A percentile compares a stretch with the other conserved stretches of the same genome.
Evolutionary conservation across 2,113 vertebrate species (phyloP).

Genomic region (Sphaerodactylus townsendi): DNA sequence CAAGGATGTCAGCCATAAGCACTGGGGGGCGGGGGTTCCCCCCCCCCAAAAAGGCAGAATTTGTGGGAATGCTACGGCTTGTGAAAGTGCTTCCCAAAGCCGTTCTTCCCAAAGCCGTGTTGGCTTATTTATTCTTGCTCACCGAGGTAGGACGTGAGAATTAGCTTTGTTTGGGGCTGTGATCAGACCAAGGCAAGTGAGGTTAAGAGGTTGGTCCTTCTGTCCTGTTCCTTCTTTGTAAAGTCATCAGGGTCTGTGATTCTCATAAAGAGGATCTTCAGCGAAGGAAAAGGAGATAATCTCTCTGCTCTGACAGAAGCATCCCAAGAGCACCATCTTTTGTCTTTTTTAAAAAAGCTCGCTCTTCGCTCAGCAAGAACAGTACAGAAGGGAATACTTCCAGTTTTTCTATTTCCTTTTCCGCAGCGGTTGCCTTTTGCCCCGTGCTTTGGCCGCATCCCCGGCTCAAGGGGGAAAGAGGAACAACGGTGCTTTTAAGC

Average conservation of each 20-base stretch:
- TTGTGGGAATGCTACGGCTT: constrained; percentile 30
- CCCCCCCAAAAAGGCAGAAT: constrained; percentile 30
- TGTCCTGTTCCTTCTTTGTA: neutral
- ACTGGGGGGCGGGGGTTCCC: neutral
- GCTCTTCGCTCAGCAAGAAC: neutral
- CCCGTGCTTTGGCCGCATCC: neutral
- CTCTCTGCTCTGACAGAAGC: neutral
- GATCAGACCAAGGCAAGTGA: neutral
- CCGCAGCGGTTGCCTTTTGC: neutral
- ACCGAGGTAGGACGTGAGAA: no score
- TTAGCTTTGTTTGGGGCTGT: neutral
- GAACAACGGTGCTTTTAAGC: constrained; percentile 37
- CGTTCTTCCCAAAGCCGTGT: neutral
- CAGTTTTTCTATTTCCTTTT: neutral
- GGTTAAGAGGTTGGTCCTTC: neutral
- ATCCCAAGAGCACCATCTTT: neutral
- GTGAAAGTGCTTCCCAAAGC: constrained; percentile 57
- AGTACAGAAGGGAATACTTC: no score
- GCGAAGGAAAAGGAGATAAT: neutral
- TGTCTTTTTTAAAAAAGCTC: no score
- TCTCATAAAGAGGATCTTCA: neutral
- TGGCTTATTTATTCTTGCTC: neutral
- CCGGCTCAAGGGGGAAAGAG: neutral
- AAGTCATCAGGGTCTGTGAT: no score
- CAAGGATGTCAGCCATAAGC: constrained; percentile 21